phyloP scores from a whole-genome alignment of 2,888 invertebrate species.

The Sarcophaga subvicina region DNA sequence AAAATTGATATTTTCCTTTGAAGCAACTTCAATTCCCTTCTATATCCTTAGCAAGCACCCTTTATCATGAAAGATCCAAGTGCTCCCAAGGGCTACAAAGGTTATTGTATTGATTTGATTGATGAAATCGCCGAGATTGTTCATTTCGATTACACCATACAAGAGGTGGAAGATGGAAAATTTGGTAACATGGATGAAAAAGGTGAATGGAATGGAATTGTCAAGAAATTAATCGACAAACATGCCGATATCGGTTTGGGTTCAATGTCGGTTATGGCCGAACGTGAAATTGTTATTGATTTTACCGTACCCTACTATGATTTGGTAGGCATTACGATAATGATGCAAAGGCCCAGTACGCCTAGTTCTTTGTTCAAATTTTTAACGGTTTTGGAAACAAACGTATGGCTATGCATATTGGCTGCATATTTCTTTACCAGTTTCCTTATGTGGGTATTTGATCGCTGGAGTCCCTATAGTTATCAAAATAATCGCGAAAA shows the following conservation, averaged over 20 bases:
- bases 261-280: constrained; percentile 98
- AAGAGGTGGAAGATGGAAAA: constrained; percentile 89
- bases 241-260: constrained; percentile 96
- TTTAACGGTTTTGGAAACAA: constrained; percentile 96
- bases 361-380: constrained; percentile 98
- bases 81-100: constrained; percentile 87
- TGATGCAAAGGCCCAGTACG: constrained; percentile 95
- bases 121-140: constrained; percentile 92
- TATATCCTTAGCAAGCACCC: constrained; percentile 87
- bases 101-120: constrained; percentile 97
- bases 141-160: constrained; percentile 95
- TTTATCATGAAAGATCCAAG: constrained; percentile 89
- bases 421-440: constrained; percentile 97
- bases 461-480: constrained; percentile 98
- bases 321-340: constrained; percentile 97
- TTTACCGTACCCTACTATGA: constrained; percentile 99
- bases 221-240: constrained; percentile 91
- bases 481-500: constrained; percentile 97
- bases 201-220: constrained; percentile 92
- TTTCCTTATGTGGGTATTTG: constrained; percentile 97
- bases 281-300: constrained; percentile 97
- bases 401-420: constrained; percentile 98
- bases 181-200: constrained; percentile 95
- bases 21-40: neutral
- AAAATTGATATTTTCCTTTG: neutral